phyloP scores from a whole-genome alignment of 2,113 vertebrate species.

The Rhynchopsitta pachyrhyncha region DNA sequence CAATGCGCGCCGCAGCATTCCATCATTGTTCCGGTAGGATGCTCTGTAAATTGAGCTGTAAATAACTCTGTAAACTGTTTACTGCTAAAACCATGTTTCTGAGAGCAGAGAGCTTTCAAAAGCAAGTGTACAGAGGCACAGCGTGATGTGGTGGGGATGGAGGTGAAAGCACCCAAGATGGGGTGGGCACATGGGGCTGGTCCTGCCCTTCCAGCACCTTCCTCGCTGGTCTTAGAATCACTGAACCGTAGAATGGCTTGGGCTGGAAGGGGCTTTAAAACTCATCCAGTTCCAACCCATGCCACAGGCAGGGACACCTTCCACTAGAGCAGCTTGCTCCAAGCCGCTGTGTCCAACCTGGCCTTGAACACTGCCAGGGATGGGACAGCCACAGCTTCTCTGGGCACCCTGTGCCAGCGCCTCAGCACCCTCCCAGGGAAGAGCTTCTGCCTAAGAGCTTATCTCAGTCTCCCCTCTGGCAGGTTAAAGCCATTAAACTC shows the following conservation, averaged over 20 bases:
- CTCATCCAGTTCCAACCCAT: not conserved
- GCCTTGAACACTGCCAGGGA: no score
- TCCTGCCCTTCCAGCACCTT: not conserved
- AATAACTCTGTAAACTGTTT: not conserved
- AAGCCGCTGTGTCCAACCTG: not conserved
- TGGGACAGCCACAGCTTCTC: no score
- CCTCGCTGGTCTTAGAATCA: not conserved
- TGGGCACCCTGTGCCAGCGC: no score
- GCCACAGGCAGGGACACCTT: not conserved
- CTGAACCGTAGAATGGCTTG: not conserved
- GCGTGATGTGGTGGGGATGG: rapidly evolving
- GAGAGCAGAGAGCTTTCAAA: not conserved
- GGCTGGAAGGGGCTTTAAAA: not conserved
- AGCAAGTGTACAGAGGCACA: rapidly evolving
- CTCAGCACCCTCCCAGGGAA: not conserved
- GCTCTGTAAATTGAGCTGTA: not conserved
- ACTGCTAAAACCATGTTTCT: not conserved
- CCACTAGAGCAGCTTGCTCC: not conserved
- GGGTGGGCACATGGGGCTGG: rapidly evolving
- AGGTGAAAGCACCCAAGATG: not conserved
- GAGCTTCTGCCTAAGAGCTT: not conserved
- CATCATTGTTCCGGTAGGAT: not conserved
- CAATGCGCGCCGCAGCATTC: not conserved
- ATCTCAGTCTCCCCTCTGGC: not conserved
- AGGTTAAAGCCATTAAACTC: not conserved